Evolutionary conservation across 2,797 vertebrate species (phyloP).

Genomic region (Clarias platycephalus): DNA sequence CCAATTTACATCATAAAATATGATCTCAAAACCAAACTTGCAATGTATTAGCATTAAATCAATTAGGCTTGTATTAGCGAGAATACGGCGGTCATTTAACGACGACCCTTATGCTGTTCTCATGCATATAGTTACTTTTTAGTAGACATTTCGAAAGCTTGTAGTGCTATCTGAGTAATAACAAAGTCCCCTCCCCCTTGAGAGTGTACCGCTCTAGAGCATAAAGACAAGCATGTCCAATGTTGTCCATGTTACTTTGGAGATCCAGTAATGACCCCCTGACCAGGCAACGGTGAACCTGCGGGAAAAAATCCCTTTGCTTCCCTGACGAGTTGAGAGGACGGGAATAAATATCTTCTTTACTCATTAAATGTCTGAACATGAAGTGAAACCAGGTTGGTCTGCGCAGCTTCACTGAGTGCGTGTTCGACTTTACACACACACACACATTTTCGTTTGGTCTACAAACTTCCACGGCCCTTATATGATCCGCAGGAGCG

Average conservation of each 20-base stretch:
- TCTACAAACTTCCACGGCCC: constrained; percentile 31
- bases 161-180: background rate
- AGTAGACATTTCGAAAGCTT: no score
- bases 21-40: background rate
- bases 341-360: constrained; percentile 8
- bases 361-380: constrained; percentile 33
- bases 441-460: constrained; percentile 13
- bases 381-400: constrained; percentile 13
- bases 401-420: constrained; percentile 51
- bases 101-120: no score
- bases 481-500: constrained; percentile 43
- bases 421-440: constrained; percentile 18
- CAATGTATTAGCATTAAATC: background rate
- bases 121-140: background rate
- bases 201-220: background rate
- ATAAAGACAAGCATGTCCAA: background rate
- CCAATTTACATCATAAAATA: background rate
- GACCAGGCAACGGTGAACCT: background rate
- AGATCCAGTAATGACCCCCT: constrained; percentile 1
- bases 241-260: constrained; percentile 2
- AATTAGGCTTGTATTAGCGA: background rate
- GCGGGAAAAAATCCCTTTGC: background rate
- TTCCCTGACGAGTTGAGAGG: background rate
- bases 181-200: background rate
- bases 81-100: background rate